Percentiles rank a stretch among this genome's conserved stretches.
Conservation (phyloP, 2,888 invertebrate species). For the Eristalis tenax region DNA sequence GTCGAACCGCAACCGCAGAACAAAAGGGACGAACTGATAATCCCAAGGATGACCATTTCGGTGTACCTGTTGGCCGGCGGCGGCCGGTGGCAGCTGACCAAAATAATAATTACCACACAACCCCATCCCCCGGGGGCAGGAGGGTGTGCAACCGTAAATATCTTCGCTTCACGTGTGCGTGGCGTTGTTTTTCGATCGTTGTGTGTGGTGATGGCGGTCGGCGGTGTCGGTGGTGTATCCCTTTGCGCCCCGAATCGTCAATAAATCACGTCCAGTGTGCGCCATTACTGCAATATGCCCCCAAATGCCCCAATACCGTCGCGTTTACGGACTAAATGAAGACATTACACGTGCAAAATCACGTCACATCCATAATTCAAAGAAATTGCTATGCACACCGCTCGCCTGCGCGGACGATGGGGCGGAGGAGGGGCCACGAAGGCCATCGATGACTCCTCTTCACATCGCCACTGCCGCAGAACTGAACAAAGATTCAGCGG, state of each 20-base stretch:
- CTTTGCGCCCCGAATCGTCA: slow-evolving; percentile 12
- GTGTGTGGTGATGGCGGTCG: no score
- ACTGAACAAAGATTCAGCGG: not conserved
- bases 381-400: slow-evolving; percentile 63
- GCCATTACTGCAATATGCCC: slow-evolving; percentile 65
- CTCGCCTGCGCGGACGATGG: not conserved
- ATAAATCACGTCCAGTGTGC: slow-evolving; percentile 61
- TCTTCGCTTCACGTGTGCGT: not conserved
- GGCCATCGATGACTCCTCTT: slow-evolving; percentile 1
- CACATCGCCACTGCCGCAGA: not conserved
- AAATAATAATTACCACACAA: slow-evolving; percentile 36
- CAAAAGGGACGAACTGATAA: slow-evolving; percentile 41
- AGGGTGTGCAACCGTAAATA: not conserved
- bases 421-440: not conserved
- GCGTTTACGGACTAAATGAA: slow-evolving; percentile 68
- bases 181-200: not conserved
- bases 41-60: slow-evolving; percentile 37
- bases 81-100: slow-evolving; percentile 45
- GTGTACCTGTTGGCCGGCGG: slow-evolving; percentile 53
- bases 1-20: not conserved
- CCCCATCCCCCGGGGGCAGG: not conserved
- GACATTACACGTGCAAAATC: slow-evolving; percentile 72
- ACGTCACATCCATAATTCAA: slow-evolving; percentile 72
- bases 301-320: slow-evolving; percentile 49
- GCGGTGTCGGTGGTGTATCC: slow-evolving; percentile 6